Conservation (phyloP, 2,888 invertebrate species). For the Sclerodermus sp. region DNA sequence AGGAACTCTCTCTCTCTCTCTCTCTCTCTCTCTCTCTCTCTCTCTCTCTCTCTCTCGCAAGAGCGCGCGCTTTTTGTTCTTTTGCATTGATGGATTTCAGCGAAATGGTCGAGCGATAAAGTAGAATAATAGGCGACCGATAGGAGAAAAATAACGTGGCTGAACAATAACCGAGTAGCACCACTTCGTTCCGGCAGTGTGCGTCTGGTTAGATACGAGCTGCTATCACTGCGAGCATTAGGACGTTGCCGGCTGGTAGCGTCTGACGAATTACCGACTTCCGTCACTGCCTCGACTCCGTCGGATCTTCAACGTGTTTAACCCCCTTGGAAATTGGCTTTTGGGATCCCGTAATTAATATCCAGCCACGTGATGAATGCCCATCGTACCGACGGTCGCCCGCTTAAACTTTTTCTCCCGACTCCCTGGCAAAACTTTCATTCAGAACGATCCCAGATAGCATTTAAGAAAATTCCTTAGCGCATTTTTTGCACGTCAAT, state of each 20-base stretch:
- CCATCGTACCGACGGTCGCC: not conserved
- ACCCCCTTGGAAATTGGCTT: not conserved
- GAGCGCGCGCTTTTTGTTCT: too few species aligned
- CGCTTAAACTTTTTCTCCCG: too few species aligned
- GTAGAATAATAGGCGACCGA: too few species aligned
- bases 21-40: too few species aligned
- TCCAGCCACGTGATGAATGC: not conserved
- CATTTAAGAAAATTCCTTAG: too few species aligned
- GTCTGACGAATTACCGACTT: slow-evolving; percentile 34
- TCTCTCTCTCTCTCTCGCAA: too few species aligned
- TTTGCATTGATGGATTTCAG: too few species aligned
- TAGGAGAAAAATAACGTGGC: slow-evolving; percentile 4
- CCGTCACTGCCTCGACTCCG: slow-evolving; percentile 26
- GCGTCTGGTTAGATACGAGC: not conserved
- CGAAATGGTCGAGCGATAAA: too few species aligned
- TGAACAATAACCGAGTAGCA: slow-evolving; percentile 35
- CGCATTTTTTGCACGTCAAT: too few species aligned
- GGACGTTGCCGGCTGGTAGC: not conserved
- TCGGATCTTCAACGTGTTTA: slow-evolving; percentile 6
- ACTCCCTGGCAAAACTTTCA: too few species aligned
- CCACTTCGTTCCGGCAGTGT: slow-evolving; percentile 20
- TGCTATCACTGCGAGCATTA: not conserved
- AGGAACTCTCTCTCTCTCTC: too few species aligned
- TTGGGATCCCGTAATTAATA: not conserved
- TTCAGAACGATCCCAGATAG: too few species aligned